Evolutionary conservation across 2,888 invertebrate genomes (phyloP), one percentile per base, ranked within the genome.

Genomic region (Coenonympha glycerion): DNA sequence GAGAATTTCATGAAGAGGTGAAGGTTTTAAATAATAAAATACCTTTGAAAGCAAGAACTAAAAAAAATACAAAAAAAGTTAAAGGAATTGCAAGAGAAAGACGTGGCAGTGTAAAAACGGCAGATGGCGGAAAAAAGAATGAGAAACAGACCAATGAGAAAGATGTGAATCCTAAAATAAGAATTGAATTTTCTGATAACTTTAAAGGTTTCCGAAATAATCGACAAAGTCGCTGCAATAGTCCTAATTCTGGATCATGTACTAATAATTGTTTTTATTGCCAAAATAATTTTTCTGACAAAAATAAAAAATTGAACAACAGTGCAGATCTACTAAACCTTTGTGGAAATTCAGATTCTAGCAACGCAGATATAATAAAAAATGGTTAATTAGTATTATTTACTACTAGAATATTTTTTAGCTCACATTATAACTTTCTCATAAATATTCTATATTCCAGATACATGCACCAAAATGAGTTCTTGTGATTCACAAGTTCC

Each of bases 401-500:
- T n/a, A n/a, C n/a, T n/a, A n/a, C n/a, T n/a, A n/a, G n/a, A n/a
- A n/a, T n/a, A n/a, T n/a, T n/a, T n/a, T n/a, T n/a, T n/a, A n/a
- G n/a, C n/a, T n/a, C n/a, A n/a, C n/a, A n/a, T n/a, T n/a, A n/a
- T n/a, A n/a, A n/a, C 18, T 15, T 15, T 3, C 9, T 33, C 16
- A 16, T 18, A 5, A 6, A 3, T 15, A 22, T 5, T 13, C 6
- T 21, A 16, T 6, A 15, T 48, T 48, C 2, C 26, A 41, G 48
- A 34, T 21, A 49, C 13, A 49, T 21, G n/a, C 6, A 19, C 42
- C 6, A 42, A 42, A 19, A n/a, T 45, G 15, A 45, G 18, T 9
- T 6, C 16, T 6, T 31, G 15, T 30, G 34, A 62, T 26, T 53
- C 56, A 6, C 24, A 45, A 42, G 59, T 61, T 30, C 65, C 62